Evolutionary conservation across 2,113 vertebrate genomes (phyloP), one percentile per base, ranked within the genome.

Genomic region (Chamaetylas fuelleborni): DNA sequence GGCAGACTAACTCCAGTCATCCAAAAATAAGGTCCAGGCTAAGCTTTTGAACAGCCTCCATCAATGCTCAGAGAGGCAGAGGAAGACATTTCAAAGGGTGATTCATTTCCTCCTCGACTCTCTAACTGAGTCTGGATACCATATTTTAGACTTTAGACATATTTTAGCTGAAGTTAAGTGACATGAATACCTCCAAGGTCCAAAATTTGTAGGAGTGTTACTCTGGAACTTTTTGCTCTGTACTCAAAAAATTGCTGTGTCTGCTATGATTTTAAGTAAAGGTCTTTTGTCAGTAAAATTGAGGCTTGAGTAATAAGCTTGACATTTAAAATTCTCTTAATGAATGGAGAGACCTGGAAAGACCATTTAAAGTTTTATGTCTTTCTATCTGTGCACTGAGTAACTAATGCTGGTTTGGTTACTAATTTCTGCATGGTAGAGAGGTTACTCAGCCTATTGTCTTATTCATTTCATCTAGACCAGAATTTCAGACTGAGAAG

Each of bases 321-420:
- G 95, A 67, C 77, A 84, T 86, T 95, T 96, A 86, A 90, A 92
- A 81, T 83, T 81, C 47, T 86, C 36, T 88, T 88, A 84, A 90
- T 83, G 67, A 93, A 91, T 78, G 64, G 70, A 72, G 87, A 89
- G 83, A 79, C 48, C 43, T 79, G n/a, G 65, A 79, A 69, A 93
- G n/a, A 74, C 48, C 72, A 60, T 86, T 93, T 91, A 71, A 82
- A 90, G 54, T 92, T 73, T 51, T 40, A 6, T 43, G 31, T 65
- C 36, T 86, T 92, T 92, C 50, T 92, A 8, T 69, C 62, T 70
- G 11, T 83, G 64, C 56, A 47, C 47, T 67, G 60, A 92, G 36
- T 80, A 95, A 64, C 42, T 83, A 64, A 77, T 81, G 28, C n/a
- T 57, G 29, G 42, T 54, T 90, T 92, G 47, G 56, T 95, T 88